Base-by-base conservation (phyloP, 2,113 vertebrate species). In the Thermophis baileyi region DNA sequence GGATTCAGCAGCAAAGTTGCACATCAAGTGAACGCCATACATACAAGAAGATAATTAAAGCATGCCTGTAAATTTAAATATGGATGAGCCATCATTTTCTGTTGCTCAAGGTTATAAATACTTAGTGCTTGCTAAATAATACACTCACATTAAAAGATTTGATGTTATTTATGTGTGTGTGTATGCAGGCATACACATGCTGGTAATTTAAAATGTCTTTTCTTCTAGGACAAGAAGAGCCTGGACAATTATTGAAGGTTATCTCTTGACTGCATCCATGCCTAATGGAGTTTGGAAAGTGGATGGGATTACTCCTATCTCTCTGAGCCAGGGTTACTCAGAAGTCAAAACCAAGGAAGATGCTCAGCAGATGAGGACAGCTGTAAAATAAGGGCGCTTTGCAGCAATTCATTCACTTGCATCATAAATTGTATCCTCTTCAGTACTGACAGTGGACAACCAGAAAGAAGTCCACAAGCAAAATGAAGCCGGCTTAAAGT, bases 31-130 rank as follows among this genome's bases (percentile, higher is more conserved):
- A 87, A 20, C 55, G 0, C 47, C 3, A 11, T 18, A 86, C 85
- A 2, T 88, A 46, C 44, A 90, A 86, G 74, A 54, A 22, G 91
- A 60, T 89, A 93, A 90, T 92, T 92, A 95, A 91, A 35, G 51
- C 0, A 90, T 93, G 93, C 91, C 74, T 96, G 8, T 8, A 91
- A 55, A 55, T 14, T 46, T 53, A 9, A 44, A 93, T 89, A 90
- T 44, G 55, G 87, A 69, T 55, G 0, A 92, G 11, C 44, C 90
- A 91, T 85, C 0, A n/a, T 69, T 93, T 92, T 90, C 85, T n/a
- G 88, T 51, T 93, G 22, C 53, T 93, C 27, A 46, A 94, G 51
- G 85, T 89, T 92, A 89, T 55, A 95, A 94, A 90, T 47, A 3
- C 3, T 91, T 86, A 91, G 60, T 89, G 9, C 50, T 88, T 93